Evolutionary conservation across 1,140 invertebrate species (phyloP).

Genomic region (Micrasema minimum): DNA sequence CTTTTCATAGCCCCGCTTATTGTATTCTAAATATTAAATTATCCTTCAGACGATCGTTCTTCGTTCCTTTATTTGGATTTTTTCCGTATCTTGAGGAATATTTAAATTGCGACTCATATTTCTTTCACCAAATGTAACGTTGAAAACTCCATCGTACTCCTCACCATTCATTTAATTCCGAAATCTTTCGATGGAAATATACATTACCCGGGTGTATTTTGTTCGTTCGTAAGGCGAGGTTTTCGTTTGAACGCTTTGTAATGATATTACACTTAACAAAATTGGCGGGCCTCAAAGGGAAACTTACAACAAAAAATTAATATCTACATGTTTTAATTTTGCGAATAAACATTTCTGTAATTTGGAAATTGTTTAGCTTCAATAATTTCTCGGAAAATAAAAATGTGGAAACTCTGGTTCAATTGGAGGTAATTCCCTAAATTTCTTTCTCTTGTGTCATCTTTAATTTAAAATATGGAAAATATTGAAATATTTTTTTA

Average conservation of each 20-base stretch:
- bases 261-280: slow-evolving; percentile 24
- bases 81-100: slow-evolving; percentile 1
- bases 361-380: too few species aligned
- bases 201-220: neutral
- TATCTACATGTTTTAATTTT: too few species aligned
- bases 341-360: too few species aligned
- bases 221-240: neutral
- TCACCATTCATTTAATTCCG: slow-evolving; percentile 17
- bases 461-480: too few species aligned
- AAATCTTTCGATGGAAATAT: slow-evolving; percentile 20
- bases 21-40: slow-evolving; percentile 44
- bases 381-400: too few species aligned
- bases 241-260: slow-evolving; percentile 29
- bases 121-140: slow-evolving; percentile 4
- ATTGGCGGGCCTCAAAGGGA: slow-evolving; percentile 9
- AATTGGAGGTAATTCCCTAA: too few species aligned
- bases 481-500: too few species aligned
- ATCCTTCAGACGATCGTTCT: neutral
- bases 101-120: slow-evolving; percentile 22
- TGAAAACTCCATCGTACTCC: slow-evolving; percentile 9
- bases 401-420: too few species aligned
- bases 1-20: slow-evolving; percentile 30
- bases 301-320: slow-evolving; percentile 12
- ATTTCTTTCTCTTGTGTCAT: too few species aligned
- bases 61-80: slow-evolving; percentile 6